These are phyloP conservation scores for Umimayanthus chanpuru DNA, from an alignment of 92 coral and sea anemone species.

Conservation along the genomic window DNA sequence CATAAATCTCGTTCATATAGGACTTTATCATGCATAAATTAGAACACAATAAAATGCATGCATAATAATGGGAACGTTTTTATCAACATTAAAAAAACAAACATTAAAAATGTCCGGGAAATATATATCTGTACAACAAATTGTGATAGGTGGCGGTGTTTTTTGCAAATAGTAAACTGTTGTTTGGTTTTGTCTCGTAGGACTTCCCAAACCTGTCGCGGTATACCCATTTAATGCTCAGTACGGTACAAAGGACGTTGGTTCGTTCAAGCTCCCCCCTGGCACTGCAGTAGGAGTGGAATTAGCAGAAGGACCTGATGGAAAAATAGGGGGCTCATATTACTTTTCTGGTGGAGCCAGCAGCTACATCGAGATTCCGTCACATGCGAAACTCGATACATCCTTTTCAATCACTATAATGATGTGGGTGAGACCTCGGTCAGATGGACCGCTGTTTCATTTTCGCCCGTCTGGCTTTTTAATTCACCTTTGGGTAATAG, in stretches of 20 bases:
- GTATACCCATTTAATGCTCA: slow-evolving; percentile 40
- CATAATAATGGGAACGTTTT: too few species aligned
- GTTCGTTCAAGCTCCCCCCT: not conserved
- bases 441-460: slow-evolving; percentile 38
- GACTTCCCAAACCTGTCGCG: slow-evolving; percentile 22
- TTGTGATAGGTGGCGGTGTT: too few species aligned
- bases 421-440: slow-evolving; percentile 42
- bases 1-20: too few species aligned
- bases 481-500: slow-evolving; percentile 17
- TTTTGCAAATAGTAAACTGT: too few species aligned
- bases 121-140: too few species aligned
- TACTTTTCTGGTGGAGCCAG: slow-evolving; percentile 24
- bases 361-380: slow-evolving; percentile 38
- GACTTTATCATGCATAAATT: too few species aligned
- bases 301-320: slow-evolving; percentile 43
- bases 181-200: not conserved
- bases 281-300: slow-evolving; percentile 22
- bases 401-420: slow-evolving; percentile 29
- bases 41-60: too few species aligned
- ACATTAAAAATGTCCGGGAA: too few species aligned
- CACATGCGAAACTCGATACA: not conserved
- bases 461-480: not conserved
- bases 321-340: slow-evolving; percentile 43
- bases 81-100: too few species aligned
- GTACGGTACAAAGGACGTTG: slow-evolving; percentile 23